A percentile compares a stretch with the other conserved stretches of the same genome.
These are phyloP conservation scores for Conops quadrifasciatus DNA, from an alignment of 2,888 invertebrate genomes.

Conservation along the genomic window DNA sequence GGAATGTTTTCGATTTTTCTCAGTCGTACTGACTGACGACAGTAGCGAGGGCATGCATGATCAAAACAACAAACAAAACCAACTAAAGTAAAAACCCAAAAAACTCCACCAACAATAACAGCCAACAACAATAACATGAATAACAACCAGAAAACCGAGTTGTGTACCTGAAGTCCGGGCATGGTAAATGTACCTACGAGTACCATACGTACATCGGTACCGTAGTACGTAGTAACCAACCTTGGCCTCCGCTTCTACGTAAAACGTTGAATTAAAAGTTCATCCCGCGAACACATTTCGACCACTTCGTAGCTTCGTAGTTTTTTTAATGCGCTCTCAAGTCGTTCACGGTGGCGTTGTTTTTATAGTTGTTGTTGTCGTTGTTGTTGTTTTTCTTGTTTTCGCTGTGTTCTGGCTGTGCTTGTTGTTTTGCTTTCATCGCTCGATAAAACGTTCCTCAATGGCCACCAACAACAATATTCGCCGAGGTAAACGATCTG, in stretches of 20 bases:
- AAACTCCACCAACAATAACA: too few species aligned
- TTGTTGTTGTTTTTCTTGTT: neutral
- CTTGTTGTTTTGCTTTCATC: conserved; percentile 4
- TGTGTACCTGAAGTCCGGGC: neutral
- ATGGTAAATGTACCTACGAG: neutral
- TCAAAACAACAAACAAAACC: neutral
- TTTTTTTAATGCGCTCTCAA: neutral
- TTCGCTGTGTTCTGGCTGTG: conserved; percentile 11
- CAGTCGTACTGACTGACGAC: neutral
- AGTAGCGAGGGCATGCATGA: neutral
- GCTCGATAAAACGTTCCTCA: conserved; percentile 15
- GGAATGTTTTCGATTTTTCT: neutral
- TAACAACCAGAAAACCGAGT: neutral
- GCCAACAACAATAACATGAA: neutral
- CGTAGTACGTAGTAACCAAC: neutral
- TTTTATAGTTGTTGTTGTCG: neutral
- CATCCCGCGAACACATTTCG: conserved; percentile 2
- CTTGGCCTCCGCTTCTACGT: conserved; percentile 29
- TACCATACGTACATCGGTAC: neutral
- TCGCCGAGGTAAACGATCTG: conserved; percentile 44
- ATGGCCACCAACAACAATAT: conserved; percentile 10
- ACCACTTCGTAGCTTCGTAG: neutral
- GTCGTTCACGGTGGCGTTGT: neutral
- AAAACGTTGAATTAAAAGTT: conserved; percentile 34
- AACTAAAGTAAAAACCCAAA: too few species aligned